phyloP scores from a whole-genome alignment of 2,113 vertebrate species.

The Beaufortia kweichowensis region DNA sequence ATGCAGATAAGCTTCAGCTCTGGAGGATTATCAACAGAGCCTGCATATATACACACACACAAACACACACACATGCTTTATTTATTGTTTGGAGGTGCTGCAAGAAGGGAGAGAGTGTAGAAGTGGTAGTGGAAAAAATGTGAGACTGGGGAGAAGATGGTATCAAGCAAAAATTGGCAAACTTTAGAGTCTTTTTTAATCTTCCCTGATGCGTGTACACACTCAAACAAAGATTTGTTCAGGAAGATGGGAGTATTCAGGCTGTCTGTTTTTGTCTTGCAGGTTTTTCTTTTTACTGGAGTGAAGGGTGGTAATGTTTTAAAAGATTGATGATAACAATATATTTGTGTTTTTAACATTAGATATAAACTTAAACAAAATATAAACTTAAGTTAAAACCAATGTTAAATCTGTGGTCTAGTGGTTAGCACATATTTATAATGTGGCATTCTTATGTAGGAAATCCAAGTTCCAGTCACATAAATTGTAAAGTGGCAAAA shows the following conservation, averaged over 20 bases:
- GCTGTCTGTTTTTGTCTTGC: conserved; percentile 14
- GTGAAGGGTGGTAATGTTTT: neutral
- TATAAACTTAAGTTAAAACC: neutral
- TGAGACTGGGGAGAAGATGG: conserved; percentile 14
- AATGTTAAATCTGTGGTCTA: neutral
- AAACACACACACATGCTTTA: conserved; percentile 45
- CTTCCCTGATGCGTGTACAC: neutral
- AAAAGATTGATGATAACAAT: neutral
- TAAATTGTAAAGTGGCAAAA: neutral
- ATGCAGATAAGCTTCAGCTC: conserved; percentile 65
- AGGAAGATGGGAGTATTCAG: conserved; percentile 20
- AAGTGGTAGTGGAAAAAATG: conserved; percentile 15
- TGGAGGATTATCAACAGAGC: conserved; percentile 57
- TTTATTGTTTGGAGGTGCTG: conserved; percentile 56
- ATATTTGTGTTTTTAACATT: neutral
- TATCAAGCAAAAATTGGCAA: conserved; percentile 30
- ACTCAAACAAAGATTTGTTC: conserved; percentile 32
- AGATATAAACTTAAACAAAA: neutral
- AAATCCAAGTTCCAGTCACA: neutral
- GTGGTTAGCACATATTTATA: neutral
- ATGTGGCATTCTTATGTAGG: neutral
- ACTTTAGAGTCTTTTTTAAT: conserved; percentile 26
- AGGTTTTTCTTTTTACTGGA: conserved; percentile 13
- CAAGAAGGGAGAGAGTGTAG: conserved; percentile 22
- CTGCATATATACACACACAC: conserved; percentile 49